Evolutionary conservation across 2,113 vertebrate genomes (phyloP).

Genomic region (Plotosus lineatus): DNA sequence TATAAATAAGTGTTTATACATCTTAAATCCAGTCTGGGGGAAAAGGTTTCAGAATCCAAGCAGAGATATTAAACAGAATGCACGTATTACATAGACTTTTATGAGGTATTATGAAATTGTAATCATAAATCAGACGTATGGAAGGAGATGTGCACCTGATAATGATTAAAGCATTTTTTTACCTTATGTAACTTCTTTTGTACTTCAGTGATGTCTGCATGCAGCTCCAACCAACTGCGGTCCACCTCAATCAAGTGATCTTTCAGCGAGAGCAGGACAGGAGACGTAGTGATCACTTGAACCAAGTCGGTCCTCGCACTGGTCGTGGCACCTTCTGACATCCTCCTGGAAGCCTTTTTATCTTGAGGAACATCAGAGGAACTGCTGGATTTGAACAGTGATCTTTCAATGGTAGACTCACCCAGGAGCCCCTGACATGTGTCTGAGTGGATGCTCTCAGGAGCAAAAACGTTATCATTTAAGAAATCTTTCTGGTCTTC

Average conservation of each 20-base stretch:
- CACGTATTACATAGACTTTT: too few species aligned
- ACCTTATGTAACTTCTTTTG: constrained; percentile 86
- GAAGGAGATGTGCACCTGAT: not conserved
- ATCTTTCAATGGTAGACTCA: constrained; percentile 43
- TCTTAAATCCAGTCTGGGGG: not conserved
- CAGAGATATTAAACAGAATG: too few species aligned
- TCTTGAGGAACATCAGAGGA: not conserved
- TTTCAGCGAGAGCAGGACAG: constrained; percentile 57
- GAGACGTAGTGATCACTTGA: constrained; percentile 9
- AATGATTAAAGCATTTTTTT: constrained; percentile 12
- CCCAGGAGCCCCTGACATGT: not conserved
- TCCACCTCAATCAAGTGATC: constrained; percentile 76
- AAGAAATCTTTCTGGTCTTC: not conserved
- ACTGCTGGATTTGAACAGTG: constrained; percentile 5
- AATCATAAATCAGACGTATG: not conserved
- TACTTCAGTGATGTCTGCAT: constrained; percentile 68
- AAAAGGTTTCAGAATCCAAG: constrained; percentile 13
- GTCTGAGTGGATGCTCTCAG: not conserved
- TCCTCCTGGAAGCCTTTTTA: not conserved
- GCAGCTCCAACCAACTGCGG: constrained; percentile 79
- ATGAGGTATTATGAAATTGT: not conserved
- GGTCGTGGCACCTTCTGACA: not conserved
- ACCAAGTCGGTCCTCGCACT: not conserved
- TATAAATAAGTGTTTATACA: not conserved
- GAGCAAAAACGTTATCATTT: not conserved